A percentile compares a stretch with the other conserved stretches of the same genome.
Evolutionary conservation across 2,797 vertebrate species (phyloP).

Genomic region (Dendrocincla tyrannina): DNA sequence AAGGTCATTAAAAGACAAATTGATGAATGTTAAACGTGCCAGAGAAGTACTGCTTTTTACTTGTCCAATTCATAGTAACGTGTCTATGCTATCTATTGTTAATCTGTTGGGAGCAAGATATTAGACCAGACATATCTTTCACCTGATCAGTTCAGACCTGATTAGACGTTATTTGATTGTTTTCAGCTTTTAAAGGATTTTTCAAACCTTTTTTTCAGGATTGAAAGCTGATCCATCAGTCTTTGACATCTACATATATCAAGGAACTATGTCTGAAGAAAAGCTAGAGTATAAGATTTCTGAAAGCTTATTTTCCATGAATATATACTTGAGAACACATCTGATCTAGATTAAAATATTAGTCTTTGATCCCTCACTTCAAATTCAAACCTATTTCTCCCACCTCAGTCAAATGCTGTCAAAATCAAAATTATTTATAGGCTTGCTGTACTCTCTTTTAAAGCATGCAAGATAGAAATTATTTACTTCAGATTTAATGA

Average conservation of each 20-base stretch:
- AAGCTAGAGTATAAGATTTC: neutral
- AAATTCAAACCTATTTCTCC: neutral
- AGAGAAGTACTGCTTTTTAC: neutral
- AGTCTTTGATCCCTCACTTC: neutral
- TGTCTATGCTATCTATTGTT: neutral
- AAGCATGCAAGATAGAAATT: neutral
- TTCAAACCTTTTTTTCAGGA: neutral
- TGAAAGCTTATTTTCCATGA: neutral
- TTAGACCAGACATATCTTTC: neutral
- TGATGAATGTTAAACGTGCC: neutral
- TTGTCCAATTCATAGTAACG: accelerated
- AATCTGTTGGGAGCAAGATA: neutral
- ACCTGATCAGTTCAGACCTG: neutral
- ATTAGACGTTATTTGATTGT: neutral
- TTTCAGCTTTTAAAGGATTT: neutral
- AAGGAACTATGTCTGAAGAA: neutral
- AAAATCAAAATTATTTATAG: neutral
- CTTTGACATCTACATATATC: neutral
- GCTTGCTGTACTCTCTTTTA: neutral
- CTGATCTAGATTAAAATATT: neutral
- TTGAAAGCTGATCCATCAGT: neutral
- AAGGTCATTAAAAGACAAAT: neutral
- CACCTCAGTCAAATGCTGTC: neutral
- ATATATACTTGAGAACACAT: neutral
- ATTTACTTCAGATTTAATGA: neutral